Evolutionary conservation across 2,797 vertebrate species (phyloP).

Genomic region (Eleutherodactylus coqui): DNA sequence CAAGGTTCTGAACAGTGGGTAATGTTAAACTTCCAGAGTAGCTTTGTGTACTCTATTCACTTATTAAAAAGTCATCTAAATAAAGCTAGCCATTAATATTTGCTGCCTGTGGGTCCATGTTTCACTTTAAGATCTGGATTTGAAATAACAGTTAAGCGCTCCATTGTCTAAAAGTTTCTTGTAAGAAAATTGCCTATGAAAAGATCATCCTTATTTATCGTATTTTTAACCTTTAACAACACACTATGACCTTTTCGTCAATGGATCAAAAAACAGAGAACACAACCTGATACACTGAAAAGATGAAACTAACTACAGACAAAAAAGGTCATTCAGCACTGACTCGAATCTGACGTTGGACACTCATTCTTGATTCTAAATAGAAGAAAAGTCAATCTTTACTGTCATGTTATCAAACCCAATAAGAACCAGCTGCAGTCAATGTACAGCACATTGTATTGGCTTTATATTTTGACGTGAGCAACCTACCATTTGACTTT

Average conservation of each 20-base stretch:
- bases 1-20: neutral
- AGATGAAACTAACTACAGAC: conserved; percentile 48
- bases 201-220: conserved; percentile 57
- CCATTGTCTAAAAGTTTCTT: conserved; percentile 47
- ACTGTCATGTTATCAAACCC: conserved; percentile 53
- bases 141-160: conserved; percentile 52
- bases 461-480: conserved; percentile 26
- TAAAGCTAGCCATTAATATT: neutral
- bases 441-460: conserved; percentile 26
- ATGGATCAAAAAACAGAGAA: conserved; percentile 60
- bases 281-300: conserved; percentile 16
- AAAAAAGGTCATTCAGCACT: conserved; percentile 58
- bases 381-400: conserved; percentile 61
- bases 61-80: conserved; percentile 24
- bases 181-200: conserved; percentile 62
- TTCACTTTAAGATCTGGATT: conserved; percentile 46
- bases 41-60: neutral
- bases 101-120: conserved; percentile 7
- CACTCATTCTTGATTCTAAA: conserved; percentile 5
- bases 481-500: conserved; percentile 37
- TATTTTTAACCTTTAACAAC: conserved; percentile 63
- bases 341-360: conserved; percentile 3
- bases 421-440: conserved; percentile 21
- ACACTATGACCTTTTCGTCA: conserved; percentile 60
- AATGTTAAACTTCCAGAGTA: neutral